A percentile compares a stretch with the other conserved stretches of the same genome.
phyloP scores from a whole-genome alignment of 1,140 invertebrate genomes.

The Bicyclus anynana region DNA sequence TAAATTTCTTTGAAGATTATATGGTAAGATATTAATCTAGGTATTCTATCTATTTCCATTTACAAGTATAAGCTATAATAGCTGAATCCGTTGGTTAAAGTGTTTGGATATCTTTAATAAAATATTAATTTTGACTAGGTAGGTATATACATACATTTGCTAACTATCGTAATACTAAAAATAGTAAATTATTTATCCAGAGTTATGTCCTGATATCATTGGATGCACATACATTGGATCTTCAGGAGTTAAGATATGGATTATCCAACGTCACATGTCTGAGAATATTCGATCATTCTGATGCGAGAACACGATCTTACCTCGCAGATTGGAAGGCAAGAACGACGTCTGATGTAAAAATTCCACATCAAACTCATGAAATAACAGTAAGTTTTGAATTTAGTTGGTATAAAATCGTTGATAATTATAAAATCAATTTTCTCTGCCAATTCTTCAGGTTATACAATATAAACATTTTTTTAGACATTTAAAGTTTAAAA shows the following conservation, averaged over 20 bases:
- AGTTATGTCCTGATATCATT: constrained; percentile 78
- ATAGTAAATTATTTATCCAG: constrained; percentile 38
- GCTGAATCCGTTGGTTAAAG: too few relatives aligned
- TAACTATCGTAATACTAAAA: too few relatives aligned
- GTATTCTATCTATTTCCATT: too few relatives aligned
- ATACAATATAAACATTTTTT: too few relatives aligned
- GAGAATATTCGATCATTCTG: constrained; percentile 83
- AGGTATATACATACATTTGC: too few relatives aligned
- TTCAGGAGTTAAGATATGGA: constrained; percentile 80
- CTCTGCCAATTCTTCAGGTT: too few relatives aligned
- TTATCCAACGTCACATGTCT: constrained; percentile 86
- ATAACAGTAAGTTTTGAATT: constrained; percentile 46
- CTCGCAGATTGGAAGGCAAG: constrained; percentile 60
- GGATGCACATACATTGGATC: constrained; percentile 85
- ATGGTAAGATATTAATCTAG: constrained; percentile 58
- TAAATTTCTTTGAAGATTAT: constrained; percentile 89
- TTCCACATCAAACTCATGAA: constrained; percentile 48
- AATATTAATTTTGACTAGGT: too few relatives aligned
- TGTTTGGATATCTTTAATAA: too few relatives aligned
- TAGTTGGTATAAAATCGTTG: not conserved
- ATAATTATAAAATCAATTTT: too few relatives aligned
- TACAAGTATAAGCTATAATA: too few relatives aligned
- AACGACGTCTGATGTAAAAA: constrained; percentile 36
- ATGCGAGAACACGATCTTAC: constrained; percentile 49
- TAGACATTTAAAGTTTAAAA: not conserved